phyloP scores from a whole-genome alignment of 2,113 vertebrate genomes.

The Chaetodon trifascialis region DNA sequence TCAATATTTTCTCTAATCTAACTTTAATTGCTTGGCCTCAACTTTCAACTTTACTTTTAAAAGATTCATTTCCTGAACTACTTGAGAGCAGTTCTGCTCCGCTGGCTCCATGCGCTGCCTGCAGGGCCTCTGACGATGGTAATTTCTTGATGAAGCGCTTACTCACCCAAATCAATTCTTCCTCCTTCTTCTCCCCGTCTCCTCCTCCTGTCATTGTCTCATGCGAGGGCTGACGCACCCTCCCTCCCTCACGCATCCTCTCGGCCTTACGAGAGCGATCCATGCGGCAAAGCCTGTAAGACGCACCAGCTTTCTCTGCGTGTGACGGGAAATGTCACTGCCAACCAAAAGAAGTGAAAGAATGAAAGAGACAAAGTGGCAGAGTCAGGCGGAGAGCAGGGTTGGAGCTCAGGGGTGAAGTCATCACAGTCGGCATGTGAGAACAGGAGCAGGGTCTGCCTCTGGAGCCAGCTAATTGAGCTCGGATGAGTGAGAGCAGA shows the following conservation, averaged over 20 bases:
- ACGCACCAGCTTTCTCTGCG: background rate
- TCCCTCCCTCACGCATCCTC: background rate
- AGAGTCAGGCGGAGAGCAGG: background rate
- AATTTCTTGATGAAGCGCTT: constrained; percentile 54
- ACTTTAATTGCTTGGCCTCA: constrained; percentile 60
- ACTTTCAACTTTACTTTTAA: constrained; percentile 50
- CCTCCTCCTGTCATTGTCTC: constrained; percentile 15
- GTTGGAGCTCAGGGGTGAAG: constrained; percentile 37
- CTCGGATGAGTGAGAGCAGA: constrained; percentile 59
- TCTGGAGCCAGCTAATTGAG: constrained; percentile 61
- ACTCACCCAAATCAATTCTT: constrained; percentile 49
- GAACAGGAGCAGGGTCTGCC: constrained; percentile 59
- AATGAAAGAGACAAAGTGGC: constrained; percentile 12
- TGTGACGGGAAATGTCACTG: constrained; percentile 3
- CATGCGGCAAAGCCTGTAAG: background rate
- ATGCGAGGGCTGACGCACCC: background rate
- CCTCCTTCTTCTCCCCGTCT: background rate
- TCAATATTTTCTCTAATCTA: constrained; percentile 48
- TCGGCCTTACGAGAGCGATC: background rate
- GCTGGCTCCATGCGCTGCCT: constrained; percentile 16
- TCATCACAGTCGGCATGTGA: constrained; percentile 48
- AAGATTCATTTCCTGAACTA: constrained; percentile 53
- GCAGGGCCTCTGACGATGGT: background rate
- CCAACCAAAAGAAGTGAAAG: background rate
- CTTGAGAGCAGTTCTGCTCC: constrained; percentile 34